Conservation (phyloP, 2,888 invertebrate genomes). For the Marasmarcha lunaedactyla region DNA sequence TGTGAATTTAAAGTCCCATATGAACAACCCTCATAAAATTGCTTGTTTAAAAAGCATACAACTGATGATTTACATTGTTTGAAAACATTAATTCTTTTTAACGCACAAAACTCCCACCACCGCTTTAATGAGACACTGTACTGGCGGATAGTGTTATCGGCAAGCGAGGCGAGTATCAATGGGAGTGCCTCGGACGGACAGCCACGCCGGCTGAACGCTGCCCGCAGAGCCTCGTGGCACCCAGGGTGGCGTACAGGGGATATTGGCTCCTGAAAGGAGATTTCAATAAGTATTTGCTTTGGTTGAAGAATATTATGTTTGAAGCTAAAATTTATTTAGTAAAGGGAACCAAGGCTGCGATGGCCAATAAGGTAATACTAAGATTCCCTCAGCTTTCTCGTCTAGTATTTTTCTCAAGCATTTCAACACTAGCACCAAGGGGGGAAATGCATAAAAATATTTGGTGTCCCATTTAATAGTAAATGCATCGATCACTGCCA, state of each 20-base stretch:
- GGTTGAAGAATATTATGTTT: slow-evolving; percentile 6
- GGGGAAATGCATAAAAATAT: slow-evolving; percentile 17
- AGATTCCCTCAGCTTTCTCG: slow-evolving; percentile 12
- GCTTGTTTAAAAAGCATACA: slow-evolving; percentile 6
- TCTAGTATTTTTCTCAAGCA: slow-evolving; percentile 12
- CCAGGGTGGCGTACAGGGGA: slow-evolving; percentile 10
- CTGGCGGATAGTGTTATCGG: slow-evolving; percentile 8
- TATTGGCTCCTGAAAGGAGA: slow-evolving; percentile 9
- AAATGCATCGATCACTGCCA: slow-evolving; percentile 9
- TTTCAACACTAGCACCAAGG: slow-evolving; percentile 10
- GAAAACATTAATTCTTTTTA: neutral
- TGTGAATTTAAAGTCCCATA: slow-evolving; percentile 13
- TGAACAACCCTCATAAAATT: slow-evolving; percentile 9
- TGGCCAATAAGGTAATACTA: slow-evolving; percentile 14
- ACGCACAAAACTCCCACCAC: slow-evolving; percentile 10
- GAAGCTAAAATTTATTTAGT: slow-evolving; percentile 2
- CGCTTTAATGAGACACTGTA: slow-evolving; percentile 6
- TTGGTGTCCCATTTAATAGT: slow-evolving; percentile 9
- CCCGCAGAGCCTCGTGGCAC: slow-evolving; percentile 12
- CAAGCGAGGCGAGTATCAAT: slow-evolving; percentile 10
- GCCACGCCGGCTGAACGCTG: slow-evolving; percentile 7
- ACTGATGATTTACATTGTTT: neutral
- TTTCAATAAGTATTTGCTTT: slow-evolving; percentile 5
- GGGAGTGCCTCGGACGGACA: slow-evolving; percentile 1
- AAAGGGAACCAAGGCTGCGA: slow-evolving; percentile 15